Evolutionary conservation across 2,888 invertebrate species (phyloP).

Genomic region (Hydrotaea cyrtoneurina): DNA sequence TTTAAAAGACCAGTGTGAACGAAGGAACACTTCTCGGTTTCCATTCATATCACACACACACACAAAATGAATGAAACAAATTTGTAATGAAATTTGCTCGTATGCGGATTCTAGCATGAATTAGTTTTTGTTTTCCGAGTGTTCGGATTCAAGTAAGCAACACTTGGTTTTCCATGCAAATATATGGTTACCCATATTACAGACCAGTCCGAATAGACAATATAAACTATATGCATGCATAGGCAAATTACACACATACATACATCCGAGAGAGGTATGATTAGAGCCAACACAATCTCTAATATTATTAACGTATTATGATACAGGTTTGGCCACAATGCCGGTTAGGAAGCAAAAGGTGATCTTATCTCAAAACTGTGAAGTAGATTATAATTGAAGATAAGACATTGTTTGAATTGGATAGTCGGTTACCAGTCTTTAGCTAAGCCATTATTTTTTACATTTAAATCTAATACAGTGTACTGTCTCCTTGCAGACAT

Average conservation of each 20-base stretch:
- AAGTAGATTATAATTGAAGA: too few species aligned
- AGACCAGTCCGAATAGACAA: conserved; percentile 31
- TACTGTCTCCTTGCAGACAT: too few species aligned
- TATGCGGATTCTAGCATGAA: conserved; percentile 52
- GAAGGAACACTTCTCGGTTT: background rate
- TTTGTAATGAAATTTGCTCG: conserved; percentile 47
- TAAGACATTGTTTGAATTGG: too few species aligned
- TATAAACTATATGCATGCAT: background rate
- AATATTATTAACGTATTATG: too few species aligned
- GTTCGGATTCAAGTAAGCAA: conserved; percentile 40
- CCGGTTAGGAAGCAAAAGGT: too few species aligned
- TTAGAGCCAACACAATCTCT: too few species aligned
- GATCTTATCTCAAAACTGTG: too few species aligned
- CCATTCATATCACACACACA: background rate
- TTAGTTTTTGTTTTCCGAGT: conserved; percentile 29
- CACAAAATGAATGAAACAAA: background rate
- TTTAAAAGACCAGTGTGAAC: background rate
- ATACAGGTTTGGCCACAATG: too few species aligned
- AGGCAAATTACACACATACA: background rate
- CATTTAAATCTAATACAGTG: too few species aligned
- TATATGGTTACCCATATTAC: conserved; percentile 23
- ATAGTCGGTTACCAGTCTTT: too few species aligned
- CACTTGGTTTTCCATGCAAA: conserved; percentile 25
- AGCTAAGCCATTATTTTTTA: too few species aligned
- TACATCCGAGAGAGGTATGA: background rate